phyloP scores from a whole-genome alignment of 2,797 vertebrate genomes.

The Coregonus sp. region DNA sequence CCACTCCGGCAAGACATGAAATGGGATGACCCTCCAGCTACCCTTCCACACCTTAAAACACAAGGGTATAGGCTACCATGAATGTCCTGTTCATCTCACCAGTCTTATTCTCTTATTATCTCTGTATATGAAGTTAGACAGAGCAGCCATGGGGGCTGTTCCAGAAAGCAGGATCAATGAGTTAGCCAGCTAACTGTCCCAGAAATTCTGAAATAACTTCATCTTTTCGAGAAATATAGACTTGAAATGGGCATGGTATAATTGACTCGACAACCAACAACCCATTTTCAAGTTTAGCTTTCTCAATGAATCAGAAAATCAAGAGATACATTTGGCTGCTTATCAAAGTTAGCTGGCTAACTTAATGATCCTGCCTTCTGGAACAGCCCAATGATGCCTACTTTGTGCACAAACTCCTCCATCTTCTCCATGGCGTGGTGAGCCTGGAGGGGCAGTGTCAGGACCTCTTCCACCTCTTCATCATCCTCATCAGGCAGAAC shows the following conservation, averaged over 20 bases:
- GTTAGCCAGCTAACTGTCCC: slow-evolving; percentile 6
- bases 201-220: background rate
- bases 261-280: background rate
- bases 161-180: slow-evolving; percentile 6
- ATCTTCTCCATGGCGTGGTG: slow-evolving; percentile 99
- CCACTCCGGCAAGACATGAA: slow-evolving; percentile 96
- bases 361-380: background rate
- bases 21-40: slow-evolving; percentile 96
- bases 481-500: slow-evolving; percentile 64
- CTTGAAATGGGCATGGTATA: slow-evolving; percentile 1
- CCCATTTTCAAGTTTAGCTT: slow-evolving; percentile 2
- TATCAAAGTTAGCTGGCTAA: slow-evolving; percentile 1
- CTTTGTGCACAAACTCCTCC: slow-evolving; percentile 99
- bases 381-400: slow-evolving; percentile 45
- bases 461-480: slow-evolving; percentile 85
- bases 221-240: background rate
- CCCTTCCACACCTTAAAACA: slow-evolving; percentile 92
- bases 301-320: slow-evolving; percentile 3
- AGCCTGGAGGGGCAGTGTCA: slow-evolving; percentile 94
- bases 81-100: background rate
- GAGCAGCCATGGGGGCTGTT: slow-evolving; percentile 3
- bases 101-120: background rate
- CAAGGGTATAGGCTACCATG: background rate
- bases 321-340: slow-evolving; percentile 2
- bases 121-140: background rate